Evolutionary conservation across 2,113 vertebrate genomes (phyloP), one percentile per base, ranked within the genome.

Genomic region (Sebastes fasciatus): DNA sequence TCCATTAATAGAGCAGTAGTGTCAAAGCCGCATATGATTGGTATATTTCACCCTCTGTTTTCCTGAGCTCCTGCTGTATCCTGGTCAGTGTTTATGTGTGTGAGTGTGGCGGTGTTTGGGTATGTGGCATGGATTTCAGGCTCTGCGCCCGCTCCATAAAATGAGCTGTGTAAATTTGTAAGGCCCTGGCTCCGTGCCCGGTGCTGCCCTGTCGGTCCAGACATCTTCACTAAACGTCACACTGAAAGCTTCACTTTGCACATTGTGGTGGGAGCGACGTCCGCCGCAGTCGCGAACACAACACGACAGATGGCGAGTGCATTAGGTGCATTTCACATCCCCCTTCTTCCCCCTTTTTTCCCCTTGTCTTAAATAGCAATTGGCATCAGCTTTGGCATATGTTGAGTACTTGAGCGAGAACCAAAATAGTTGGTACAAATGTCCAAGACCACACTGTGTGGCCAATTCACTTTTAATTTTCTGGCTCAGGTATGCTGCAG

Each of bases 171-270:
- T 82, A 74, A 77, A 89, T 88, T 69, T 89, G 71, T 64, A 51
- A 75, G 77, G 23, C 43, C 11, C 40, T 92, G 90, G 92, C 89
- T 69, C 1, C 0, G 12, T 57, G 86, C 92, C 91, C 69, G 19
- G 83, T 1, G 26, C 79, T 75, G 80, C 81, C 84, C 76, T 16
- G 77, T 68, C 64, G 8, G 61, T 65, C 52, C 43, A 62, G 82
- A 92, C 80, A 42, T 92, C 90, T 92, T 88, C 79, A 85, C 87
- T 78, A 74, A 89, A 75, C 45, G 17, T 86, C 79, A 68, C 64
- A 43, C 57, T 72, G 76, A 86, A 89, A 73, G 67, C 68, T 57
- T 79, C 74, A 54, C 83, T 85, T 85, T 82, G 69, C 79, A 69
- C 80, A 23, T 74, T 69, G 75, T 21, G 69, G 69, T 43, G 62